A percentile compares a stretch with the other conserved stretches of the same genome.
phyloP scores from a whole-genome alignment of 2,113 vertebrate species.

The Periophthalmodon schlosseri region DNA sequence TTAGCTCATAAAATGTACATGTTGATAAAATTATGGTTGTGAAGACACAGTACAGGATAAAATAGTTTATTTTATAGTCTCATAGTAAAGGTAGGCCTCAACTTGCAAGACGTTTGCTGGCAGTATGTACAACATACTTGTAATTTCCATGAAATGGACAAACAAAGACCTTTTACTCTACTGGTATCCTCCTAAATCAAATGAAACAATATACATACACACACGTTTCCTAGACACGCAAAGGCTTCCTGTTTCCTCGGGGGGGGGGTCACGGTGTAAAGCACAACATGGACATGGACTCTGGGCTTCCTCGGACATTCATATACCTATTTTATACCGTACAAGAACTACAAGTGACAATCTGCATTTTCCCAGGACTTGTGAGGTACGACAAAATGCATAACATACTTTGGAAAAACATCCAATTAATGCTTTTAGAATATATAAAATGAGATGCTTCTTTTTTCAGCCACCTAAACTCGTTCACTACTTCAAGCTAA shows the following conservation, averaged over 20 bases:
- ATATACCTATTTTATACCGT: constrained; percentile 65
- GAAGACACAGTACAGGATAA: constrained; percentile 83
- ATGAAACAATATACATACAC: constrained; percentile 78
- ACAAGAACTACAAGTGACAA: constrained; percentile 66
- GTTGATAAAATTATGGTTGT: neutral
- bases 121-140: constrained; percentile 99
- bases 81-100: constrained; percentile 98
- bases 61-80: constrained; percentile 99
- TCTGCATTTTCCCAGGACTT: constrained; percentile 60
- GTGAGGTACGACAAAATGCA: constrained; percentile 74
- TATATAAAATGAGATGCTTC: constrained; percentile 71
- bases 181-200: constrained; percentile 73
- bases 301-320: constrained; percentile 64
- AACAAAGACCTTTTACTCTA: constrained; percentile 82
- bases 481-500: constrained; percentile 78
- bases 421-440: constrained; percentile 64
- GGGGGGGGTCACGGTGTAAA: constrained; percentile 68
- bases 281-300: constrained; percentile 71
- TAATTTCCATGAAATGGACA: constrained; percentile 92
- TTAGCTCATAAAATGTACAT: neutral
- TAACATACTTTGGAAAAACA: constrained; percentile 73
- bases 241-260: constrained; percentile 51
- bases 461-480: constrained; percentile 74
- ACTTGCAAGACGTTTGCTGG: constrained; percentile 97
- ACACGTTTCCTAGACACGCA: constrained; percentile 72